These are phyloP conservation scores for Chondrosia reniformis DNA, from an alignment of 37 sponge, comb jelly and placozoan species.

Conservation along the genomic window DNA sequence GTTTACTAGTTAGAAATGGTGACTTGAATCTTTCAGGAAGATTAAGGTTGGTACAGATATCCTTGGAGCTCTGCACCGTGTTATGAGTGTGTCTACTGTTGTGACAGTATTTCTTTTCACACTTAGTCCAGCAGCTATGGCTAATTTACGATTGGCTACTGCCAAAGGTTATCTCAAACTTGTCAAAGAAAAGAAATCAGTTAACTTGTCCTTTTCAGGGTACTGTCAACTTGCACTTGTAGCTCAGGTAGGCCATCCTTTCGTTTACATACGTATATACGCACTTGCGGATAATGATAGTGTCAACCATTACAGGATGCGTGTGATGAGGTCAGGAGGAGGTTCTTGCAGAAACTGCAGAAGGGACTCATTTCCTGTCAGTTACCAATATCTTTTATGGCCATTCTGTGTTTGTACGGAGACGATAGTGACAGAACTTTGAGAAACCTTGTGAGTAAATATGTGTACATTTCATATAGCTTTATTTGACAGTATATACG, in stretches of 20 bases:
- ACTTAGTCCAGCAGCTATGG: neutral
- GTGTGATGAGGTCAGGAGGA: constrained; percentile 66
- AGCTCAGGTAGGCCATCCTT: constrained; percentile 32
- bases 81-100: neutral
- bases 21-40: constrained; percentile 41
- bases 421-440: constrained; percentile 47
- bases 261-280: neutral
- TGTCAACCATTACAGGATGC: constrained; percentile 57
- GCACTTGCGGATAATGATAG: neutral
- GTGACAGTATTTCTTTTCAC: neutral
- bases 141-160: constrained; percentile 47
- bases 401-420: constrained; percentile 60
- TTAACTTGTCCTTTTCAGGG: constrained; percentile 33
- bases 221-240: constrained; percentile 40
- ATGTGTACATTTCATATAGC: neutral
- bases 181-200: constrained; percentile 6
- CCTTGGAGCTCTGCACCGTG: too few species aligned
- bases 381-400: constrained; percentile 65
- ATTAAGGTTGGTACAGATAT: neutral
- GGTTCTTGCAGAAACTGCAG: constrained; percentile 60
- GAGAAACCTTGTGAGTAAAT: constrained; percentile 28
- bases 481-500: neutral
- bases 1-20: constrained; percentile 49
- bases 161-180: constrained; percentile 57
- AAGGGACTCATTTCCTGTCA: constrained; percentile 41